Percentiles rank a stretch among this genome's conserved stretches.
phyloP scores from a whole-genome alignment of 2,888 invertebrate genomes.

The Dinocampus coccinellae region DNA sequence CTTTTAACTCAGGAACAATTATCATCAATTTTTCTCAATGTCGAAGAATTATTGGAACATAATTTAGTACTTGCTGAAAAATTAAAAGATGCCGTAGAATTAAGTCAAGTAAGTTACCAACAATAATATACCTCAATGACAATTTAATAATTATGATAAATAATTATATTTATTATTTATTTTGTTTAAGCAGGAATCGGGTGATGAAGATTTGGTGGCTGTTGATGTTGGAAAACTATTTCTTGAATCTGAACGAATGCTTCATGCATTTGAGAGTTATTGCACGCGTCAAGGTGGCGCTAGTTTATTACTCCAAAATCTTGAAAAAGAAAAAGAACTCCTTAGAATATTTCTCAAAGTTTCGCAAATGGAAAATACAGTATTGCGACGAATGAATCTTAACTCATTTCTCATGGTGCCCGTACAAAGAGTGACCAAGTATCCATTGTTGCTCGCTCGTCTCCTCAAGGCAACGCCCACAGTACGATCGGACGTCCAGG shows the following conservation, averaged over 20 bases:
- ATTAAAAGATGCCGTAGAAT: constrained; percentile 87
- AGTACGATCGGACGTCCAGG: constrained; percentile 77
- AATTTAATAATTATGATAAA: neutral
- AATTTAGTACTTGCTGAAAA: constrained; percentile 88
- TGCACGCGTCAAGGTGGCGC: constrained; percentile 94
- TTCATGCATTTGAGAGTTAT: constrained; percentile 94
- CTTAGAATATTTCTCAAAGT: constrained; percentile 94
- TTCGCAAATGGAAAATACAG: constrained; percentile 96
- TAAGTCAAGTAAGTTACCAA: constrained; percentile 71
- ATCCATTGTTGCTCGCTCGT: constrained; percentile 91
- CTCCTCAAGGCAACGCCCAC: constrained; percentile 90
- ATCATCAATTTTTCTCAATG: constrained; percentile 92
- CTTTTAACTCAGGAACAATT: constrained; percentile 92
- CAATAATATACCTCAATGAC: neutral
- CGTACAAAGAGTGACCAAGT: constrained; percentile 96
- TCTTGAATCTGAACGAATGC: constrained; percentile 91
- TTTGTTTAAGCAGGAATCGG: constrained; percentile 57
- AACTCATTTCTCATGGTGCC: constrained; percentile 99
- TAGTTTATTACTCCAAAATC: constrained; percentile 86
- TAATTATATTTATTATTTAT: neutral
- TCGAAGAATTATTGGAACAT: constrained; percentile 91
- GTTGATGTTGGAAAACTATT: constrained; percentile 93
- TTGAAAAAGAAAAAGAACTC: constrained; percentile 95
- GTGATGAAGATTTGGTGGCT: constrained; percentile 82
- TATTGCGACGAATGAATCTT: constrained; percentile 93